Conservation (phyloP, 1,140 invertebrate genomes). For the Drosophila kepulauana region DNA sequence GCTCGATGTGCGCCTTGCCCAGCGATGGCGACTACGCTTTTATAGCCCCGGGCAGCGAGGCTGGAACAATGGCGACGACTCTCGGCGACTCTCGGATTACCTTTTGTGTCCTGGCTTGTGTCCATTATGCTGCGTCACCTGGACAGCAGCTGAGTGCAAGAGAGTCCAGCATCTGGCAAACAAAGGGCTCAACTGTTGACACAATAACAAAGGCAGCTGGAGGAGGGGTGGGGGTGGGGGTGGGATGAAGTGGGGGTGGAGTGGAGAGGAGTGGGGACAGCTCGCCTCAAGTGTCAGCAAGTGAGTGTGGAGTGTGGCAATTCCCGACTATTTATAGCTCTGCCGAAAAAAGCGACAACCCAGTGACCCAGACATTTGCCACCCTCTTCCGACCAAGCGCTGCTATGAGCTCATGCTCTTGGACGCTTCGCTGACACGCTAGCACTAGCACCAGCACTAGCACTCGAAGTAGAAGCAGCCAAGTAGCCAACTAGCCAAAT, state of each 20-base stretch:
- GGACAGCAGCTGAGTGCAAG: slow-evolving; percentile 35
- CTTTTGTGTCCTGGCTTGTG: slow-evolving; percentile 58
- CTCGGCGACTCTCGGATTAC: slow-evolving; percentile 62
- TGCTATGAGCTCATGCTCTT: slow-evolving; percentile 59
- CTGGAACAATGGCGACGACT: slow-evolving; percentile 45
- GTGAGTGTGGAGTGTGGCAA: slow-evolving; percentile 32
- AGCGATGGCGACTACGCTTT: slow-evolving; percentile 27
- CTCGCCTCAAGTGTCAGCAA: slow-evolving; percentile 31
- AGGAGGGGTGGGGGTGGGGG: neutral
- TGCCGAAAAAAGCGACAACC: slow-evolving; percentile 53
- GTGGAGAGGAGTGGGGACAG: slow-evolving; percentile 12
- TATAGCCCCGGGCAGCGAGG: slow-evolving; percentile 47
- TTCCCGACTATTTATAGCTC: slow-evolving; percentile 41
- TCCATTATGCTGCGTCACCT: slow-evolving; percentile 77
- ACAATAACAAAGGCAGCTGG: slow-evolving; percentile 61
- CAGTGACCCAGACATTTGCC: slow-evolving; percentile 76
- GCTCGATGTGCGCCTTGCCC: slow-evolving; percentile 56
- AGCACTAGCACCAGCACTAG: slow-evolving; percentile 20
- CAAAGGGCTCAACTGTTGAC: slow-evolving; percentile 71
- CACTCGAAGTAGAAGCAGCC: neutral
- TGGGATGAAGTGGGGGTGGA: slow-evolving; percentile 21
- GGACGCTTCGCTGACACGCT: slow-evolving; percentile 16
- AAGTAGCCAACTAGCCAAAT: slow-evolving; percentile 1
- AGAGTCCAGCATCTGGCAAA: slow-evolving; percentile 22
- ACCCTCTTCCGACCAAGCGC: neutral